Conservation (phyloP, 2,113 vertebrate genomes). For the Cervus canadensis region DNA sequence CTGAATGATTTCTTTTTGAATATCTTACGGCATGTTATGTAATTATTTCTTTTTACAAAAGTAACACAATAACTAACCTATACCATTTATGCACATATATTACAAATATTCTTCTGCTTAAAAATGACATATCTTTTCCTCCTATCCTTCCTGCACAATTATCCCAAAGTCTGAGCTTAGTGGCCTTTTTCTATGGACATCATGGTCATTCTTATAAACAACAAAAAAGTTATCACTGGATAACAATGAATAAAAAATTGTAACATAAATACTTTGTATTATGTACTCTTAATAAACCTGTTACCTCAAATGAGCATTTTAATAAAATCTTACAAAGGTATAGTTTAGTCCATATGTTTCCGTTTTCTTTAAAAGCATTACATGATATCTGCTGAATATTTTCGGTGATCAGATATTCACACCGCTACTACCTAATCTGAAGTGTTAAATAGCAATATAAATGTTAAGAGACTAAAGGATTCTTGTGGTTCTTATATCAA, state of each 20-base stretch:
- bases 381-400: neutral
- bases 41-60: neutral
- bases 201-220: neutral
- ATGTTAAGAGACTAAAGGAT: neutral
- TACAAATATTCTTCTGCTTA: neutral
- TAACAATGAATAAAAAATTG: neutral
- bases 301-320: neutral
- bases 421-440: neutral
- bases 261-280: neutral
- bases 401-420: neutral
- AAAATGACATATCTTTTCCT: neutral
- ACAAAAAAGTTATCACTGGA: neutral
- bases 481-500: neutral
- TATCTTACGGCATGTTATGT: neutral
- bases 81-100: neutral
- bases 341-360: neutral
- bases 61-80: neutral
- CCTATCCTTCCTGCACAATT: neutral
- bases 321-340: neutral
- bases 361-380: neutral
- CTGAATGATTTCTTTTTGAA: conserved; percentile 2
- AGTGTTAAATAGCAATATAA: neutral
- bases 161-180: neutral
- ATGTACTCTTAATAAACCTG: neutral
- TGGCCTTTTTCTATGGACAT: neutral